Percentiles rank a stretch among this genome's conserved stretches.
phyloP scores from a whole-genome alignment of 2,888 invertebrate genomes.

The Ceramica pisi region DNA sequence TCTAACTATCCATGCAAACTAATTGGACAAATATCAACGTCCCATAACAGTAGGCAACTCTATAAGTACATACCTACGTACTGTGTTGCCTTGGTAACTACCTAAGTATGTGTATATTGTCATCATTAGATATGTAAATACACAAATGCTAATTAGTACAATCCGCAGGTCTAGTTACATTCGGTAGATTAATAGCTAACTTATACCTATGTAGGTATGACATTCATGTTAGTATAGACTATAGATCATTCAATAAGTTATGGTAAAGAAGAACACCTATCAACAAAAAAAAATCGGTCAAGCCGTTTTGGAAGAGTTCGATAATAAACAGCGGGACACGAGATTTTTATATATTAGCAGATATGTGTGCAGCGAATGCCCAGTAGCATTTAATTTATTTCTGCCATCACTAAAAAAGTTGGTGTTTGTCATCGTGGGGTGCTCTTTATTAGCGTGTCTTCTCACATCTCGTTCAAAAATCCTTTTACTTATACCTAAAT shows the following conservation, averaged over 20 bases:
- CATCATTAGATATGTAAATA: conserved; percentile 60
- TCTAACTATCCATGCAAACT: not conserved
- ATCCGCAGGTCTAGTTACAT: conserved; percentile 36
- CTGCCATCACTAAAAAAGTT: not conserved
- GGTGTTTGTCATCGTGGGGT: not conserved
- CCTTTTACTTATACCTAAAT: too few relatives aligned
- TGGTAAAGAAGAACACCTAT: too few relatives aligned
- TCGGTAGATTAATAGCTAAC: conserved; percentile 13
- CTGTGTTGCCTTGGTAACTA: conserved; percentile 14
- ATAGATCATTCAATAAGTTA: too few relatives aligned
- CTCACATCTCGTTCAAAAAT: not conserved
- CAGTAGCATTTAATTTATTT: not conserved
- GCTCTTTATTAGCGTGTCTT: not conserved
- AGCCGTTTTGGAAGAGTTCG: too few relatives aligned
- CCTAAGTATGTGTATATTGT: not conserved
- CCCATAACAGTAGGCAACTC: not conserved
- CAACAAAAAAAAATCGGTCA: too few relatives aligned
- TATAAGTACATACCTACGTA: not conserved
- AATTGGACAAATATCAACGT: conserved; percentile 23
- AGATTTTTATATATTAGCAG: too few relatives aligned
- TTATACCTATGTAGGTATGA: not conserved
- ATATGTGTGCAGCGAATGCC: too few relatives aligned
- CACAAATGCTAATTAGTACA: conserved; percentile 54
- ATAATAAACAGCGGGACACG: too few relatives aligned
- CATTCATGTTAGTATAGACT: too few relatives aligned